Conservation (phyloP, 2,113 vertebrate species). For the Actinemys pallida region DNA sequence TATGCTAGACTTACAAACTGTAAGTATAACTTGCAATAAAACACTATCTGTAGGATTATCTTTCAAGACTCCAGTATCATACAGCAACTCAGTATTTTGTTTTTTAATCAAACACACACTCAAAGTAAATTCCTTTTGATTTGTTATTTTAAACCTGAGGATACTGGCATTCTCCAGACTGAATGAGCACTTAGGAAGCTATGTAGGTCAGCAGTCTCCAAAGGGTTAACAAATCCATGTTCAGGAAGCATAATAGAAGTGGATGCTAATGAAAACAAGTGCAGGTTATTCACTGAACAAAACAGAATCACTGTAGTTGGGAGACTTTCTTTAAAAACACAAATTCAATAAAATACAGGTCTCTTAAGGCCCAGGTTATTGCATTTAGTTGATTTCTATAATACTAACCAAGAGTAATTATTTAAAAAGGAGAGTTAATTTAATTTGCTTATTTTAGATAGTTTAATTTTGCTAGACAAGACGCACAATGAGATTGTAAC, state of each 20-base stretch:
- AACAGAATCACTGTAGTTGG: not conserved
- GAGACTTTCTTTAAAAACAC: slow-evolving; percentile 7
- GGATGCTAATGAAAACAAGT: slow-evolving; percentile 1
- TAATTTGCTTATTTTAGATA: not conserved
- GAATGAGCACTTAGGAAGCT: not conserved
- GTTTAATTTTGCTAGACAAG: not conserved
- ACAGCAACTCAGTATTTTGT: not conserved
- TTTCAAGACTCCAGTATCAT: not conserved
- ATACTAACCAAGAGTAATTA: not conserved
- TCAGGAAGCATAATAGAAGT: not conserved
- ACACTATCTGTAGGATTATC: not conserved
- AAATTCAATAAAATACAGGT: not conserved
- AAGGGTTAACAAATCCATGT: not conserved
- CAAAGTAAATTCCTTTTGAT: not conserved
- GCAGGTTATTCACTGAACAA: not conserved
- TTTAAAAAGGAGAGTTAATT: not conserved
- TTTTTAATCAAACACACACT: not conserved
- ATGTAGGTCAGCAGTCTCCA: not conserved
- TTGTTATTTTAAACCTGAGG: not conserved
- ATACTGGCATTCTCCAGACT: not conserved
- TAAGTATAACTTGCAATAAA: not conserved
- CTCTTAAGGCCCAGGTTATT: not conserved
- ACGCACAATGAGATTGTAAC: not conserved
- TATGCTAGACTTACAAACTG: not conserved
- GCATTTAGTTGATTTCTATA: not conserved